Evolutionary conservation across 2,888 invertebrate genomes (phyloP), one percentile per base, ranked within the genome.

Genomic region (Idaea straminata): DNA sequence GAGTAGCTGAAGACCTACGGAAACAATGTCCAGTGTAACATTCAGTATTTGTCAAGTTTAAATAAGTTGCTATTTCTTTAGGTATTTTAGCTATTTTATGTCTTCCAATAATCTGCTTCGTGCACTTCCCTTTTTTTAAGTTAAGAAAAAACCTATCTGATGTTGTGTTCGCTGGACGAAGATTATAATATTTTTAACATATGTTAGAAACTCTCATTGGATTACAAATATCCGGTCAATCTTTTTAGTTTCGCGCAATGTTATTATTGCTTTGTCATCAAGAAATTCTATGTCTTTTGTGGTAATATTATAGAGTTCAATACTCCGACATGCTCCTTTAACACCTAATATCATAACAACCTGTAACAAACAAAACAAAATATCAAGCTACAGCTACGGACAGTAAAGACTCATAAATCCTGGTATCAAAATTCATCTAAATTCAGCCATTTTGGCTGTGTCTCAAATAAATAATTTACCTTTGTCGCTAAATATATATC

Each of bases 1-100:
- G 59, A 13, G 70, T 67, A 5, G 70, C 72, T 5, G 73, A 71
- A 4, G 73, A 71, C 58, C 72, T 61, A 7, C 72, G 63, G 38
- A 73, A 73, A 57, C 64, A 66, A 57, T 71, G 71, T 5, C 70
- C 69, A 1, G 74, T 70, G 61, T 70, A 75, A 7, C 35, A 15
- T 15, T 69, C 57, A n/a, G 64, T 35, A 34, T 71, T 61, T 13
- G 70, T 67, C 34, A 72, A 47, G 35, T 67, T 63, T 10, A 74
- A 62, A 67, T 59, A 71, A 5, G 35, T 62, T 15, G 74, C 74
- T 1, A 73, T 73, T 58, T 57, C 58, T 62, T 62, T 57, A 34
- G 15, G 35, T 35, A 63, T 35, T 5, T 15, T 15, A 10, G n/a
- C 5, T 13, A 57, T 13, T 57, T 57, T 57, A 57, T 57, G 6